Base-by-base conservation (phyloP, 2,888 invertebrate species). In the Drosophila nr. fundita region DNA sequence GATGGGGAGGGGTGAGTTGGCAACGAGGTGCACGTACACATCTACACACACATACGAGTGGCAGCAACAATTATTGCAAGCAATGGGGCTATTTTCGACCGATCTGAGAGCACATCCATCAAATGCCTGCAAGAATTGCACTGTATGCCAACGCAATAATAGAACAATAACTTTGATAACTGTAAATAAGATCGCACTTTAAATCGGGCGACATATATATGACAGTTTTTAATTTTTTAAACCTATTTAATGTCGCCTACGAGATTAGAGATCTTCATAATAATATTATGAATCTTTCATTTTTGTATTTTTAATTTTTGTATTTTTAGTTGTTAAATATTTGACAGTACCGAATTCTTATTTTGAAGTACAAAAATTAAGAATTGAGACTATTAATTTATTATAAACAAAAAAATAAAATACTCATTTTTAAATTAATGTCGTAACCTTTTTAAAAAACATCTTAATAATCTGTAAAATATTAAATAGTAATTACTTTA, bases 61-160 rank as follows among this genome's bases (percentile, higher is more conserved):
- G 76, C 80, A 87, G 86, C 90, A 91, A 89, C 91, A 90, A 91
- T 91, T 83, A 91, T 87, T 88, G 80, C 80, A 82, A 76, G 77
- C 82, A 83, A 83, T 89, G 82, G 81, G 82, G 80, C 89, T 90
- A 90, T 90, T 89, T 90, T 79, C 68, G 55, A 53, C 49, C 29
- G 66, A 66, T 61, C 30, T 49, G 53, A 54, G 60, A 21, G 30
- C 60, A 64, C 59, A 68, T 78, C 78, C 67, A 69, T 77, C 69
- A 81, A 80, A 69, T 69, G 65, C 45, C 60, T 63, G 61, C 54
- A 73, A 36, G n/a, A 61, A 52, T 54, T 66, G 66, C 77, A 70
- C 15, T 36, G 38, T 13, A 62, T 67, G 80, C 77, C 79, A 79
- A 77, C 63, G 49, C 15, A 61, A 67, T 13, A 57, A 32, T 6